Evolutionary conservation across 2,888 invertebrate genomes (phyloP), one percentile per base, ranked within the genome.

Genomic region (Dryobota labecula): DNA sequence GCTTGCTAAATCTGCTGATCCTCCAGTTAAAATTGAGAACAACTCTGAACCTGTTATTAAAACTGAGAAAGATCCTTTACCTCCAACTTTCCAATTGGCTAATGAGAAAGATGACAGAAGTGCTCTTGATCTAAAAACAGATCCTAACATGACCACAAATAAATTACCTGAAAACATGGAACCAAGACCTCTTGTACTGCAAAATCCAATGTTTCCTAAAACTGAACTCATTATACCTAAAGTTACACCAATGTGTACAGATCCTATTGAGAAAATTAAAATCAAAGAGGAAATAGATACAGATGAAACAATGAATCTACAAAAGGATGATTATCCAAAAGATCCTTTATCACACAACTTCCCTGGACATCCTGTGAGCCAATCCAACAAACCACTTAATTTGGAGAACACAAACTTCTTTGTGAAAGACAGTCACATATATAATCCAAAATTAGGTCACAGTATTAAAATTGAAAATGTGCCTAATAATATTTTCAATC

Each of bases 171-270:
- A 96, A 64, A 92, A 84, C 80, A 77, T 89, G 76, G 95, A 94
- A 77, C 84, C 90, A 41, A 91, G 94, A 87, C 88, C 93, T 41
- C 88, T 90, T 47, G 73, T 90, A 74, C 85, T 92, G 64, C 90
- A 88, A 77, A 90, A 87, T 86, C 79, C 90, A 71, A 89, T 94
- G 82, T 96, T 93, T 88, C 93, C 96, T 75, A 97, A 97, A 94
- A 96, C 97, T 53, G 97, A 97, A 91, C 94, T 97, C 76, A 97
- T 97, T 79, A 97, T 97, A 87, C 97, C 97, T 43, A 97, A 97
- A 92, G 96, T 96, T 66, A 95, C 96, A 53, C 95, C 96, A 24
- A 96, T 96, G 94, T 95, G 94, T 68, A 94, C 95, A 80, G 96
- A 96, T 74, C 77, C 90, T 57, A 91, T 96, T 75, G 96, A 96